Evolutionary conservation across 2,797 vertebrate genomes (phyloP), one percentile per base, ranked within the genome.

Genomic region (Enteromius afrohamiltoni): DNA sequence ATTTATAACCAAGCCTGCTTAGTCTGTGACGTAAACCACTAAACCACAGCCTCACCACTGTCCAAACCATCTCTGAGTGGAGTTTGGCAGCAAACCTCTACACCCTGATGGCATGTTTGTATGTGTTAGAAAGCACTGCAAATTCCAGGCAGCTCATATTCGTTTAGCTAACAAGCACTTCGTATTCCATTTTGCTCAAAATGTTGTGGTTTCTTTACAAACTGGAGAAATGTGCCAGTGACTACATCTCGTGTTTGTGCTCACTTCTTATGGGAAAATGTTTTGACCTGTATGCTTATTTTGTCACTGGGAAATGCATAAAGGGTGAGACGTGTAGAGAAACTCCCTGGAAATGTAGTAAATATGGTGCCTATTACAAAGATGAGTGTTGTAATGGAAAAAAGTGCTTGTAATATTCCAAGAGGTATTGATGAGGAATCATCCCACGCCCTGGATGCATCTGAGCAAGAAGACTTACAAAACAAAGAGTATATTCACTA

Each of bases 121-220:
- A 51, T 78, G 58, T 79, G 74, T 85, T 37, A 58, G 17, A 80
- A 60, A 49, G 37, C 23, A 19, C 47, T 79, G 37, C 31, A 69
- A 55, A 55, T 80, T 71, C 19, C 13, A 55, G 10, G 45, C n/a
- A 21, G 51, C 76, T 29, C 71, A 64, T 65, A 79, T 77, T 75
- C 67, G 45, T 58, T 29, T 14, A 69, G 77, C 76, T 84, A 86
- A 68, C 82, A 85, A 85, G 85, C 73, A 87, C 29, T 85, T 84
- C 80, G 75, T 83, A 67, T 78, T 87, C 71, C 6, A 37, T 71
- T 69, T 81, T 77, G 64, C 76, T 77, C 60, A 74, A 17, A 13
- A 37, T 49, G 67, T 68, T 65, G n/a, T 17, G 42, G 40, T 79
- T 77, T 77, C 69, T 83, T 82, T 77, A 60, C 64, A 70, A 34